These are phyloP conservation scores for Ennomos quercinarius DNA, from an alignment of 2,888 invertebrate genomes.

Conservation along the genomic window DNA sequence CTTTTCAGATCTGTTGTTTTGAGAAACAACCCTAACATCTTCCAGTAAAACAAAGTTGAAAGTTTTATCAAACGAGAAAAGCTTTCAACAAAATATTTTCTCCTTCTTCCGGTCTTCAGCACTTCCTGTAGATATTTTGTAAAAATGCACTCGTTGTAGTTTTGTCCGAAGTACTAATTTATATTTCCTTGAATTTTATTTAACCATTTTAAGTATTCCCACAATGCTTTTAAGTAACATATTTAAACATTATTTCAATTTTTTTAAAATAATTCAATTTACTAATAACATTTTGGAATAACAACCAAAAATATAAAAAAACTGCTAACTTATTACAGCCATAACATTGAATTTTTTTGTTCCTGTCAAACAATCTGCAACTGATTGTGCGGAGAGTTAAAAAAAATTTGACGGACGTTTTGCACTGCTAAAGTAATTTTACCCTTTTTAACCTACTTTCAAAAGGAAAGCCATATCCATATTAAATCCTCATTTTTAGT, in stretches of 20 bases:
- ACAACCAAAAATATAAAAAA: too few species aligned
- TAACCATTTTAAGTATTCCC: too few species aligned
- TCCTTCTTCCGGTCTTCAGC: slow-evolving; percentile 18
- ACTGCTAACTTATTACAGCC: too few species aligned
- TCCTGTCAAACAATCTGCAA: slow-evolving; percentile 22
- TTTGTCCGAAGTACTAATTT: neutral
- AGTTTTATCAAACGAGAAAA: slow-evolving; percentile 27
- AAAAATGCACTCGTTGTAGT: slow-evolving; percentile 30
- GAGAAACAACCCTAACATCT: too few species aligned
- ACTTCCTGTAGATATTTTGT: slow-evolving; percentile 15
- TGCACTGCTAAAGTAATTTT: slow-evolving; percentile 7
- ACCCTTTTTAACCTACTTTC: slow-evolving; percentile 16
- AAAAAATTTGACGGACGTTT: slow-evolving; percentile 11
- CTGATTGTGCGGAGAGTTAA: slow-evolving; percentile 22
- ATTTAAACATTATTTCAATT: too few species aligned
- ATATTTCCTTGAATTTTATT: too few species aligned
- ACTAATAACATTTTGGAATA: too few species aligned
- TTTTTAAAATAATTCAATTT: too few species aligned
- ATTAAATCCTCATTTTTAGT: too few species aligned
- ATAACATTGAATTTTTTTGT: slow-evolving; percentile 5
- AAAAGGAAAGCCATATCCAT: too few species aligned
- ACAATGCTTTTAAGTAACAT: too few species aligned
- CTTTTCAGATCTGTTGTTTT: too few species aligned
- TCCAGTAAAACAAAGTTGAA: slow-evolving; percentile 6
- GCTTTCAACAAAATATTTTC: slow-evolving; percentile 19